These are phyloP conservation scores for Takifugu flavidus DNA, from an alignment of 2,113 vertebrate species.

Conservation along the genomic window DNA sequence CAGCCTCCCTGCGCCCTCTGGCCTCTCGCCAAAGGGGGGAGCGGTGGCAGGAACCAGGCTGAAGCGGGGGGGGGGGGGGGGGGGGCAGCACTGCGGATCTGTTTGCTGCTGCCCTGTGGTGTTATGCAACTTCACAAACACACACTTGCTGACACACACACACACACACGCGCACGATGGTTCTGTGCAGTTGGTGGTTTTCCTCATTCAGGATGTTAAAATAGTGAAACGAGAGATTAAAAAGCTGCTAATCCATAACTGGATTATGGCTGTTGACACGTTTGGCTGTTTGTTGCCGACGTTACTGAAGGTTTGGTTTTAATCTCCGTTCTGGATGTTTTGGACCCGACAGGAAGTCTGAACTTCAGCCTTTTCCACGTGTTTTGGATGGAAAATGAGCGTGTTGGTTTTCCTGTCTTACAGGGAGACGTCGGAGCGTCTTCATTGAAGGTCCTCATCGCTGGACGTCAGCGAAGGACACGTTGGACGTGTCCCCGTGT, in stretches of 20 bases:
- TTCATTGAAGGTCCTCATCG: slow-evolving; percentile 25
- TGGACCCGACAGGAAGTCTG: no score
- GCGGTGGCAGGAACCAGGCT: slow-evolving; percentile 52
- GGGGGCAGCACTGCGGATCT: slow-evolving; percentile 58
- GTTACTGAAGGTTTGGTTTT: no score
- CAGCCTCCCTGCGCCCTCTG: slow-evolving; percentile 60
- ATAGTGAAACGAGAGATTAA: neutral
- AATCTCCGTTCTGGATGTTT: no score
- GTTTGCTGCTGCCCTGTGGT: slow-evolving; percentile 54
- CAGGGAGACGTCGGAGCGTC: slow-evolving; percentile 37
- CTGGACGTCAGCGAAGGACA: slow-evolving; percentile 46
- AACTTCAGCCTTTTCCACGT: no score
- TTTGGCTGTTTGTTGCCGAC: neutral
- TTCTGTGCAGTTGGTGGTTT: slow-evolving; percentile 36
- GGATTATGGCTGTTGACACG: neutral
- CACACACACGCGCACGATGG: slow-evolving; percentile 17
- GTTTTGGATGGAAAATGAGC: no score
- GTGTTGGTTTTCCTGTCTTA: slow-evolving; percentile 42
- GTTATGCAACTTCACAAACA: slow-evolving; percentile 62
- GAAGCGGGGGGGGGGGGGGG: slow-evolving; percentile 18
- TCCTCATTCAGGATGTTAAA: neutral
- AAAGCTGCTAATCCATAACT: neutral
- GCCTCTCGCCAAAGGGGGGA: slow-evolving; percentile 45
- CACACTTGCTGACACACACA: slow-evolving; percentile 36
- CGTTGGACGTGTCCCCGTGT: slow-evolving; percentile 43